Evolutionary conservation across 2,797 vertebrate genomes (phyloP), one percentile per base, ranked within the genome.

Genomic region (Crossoptilon crossoptilon): DNA sequence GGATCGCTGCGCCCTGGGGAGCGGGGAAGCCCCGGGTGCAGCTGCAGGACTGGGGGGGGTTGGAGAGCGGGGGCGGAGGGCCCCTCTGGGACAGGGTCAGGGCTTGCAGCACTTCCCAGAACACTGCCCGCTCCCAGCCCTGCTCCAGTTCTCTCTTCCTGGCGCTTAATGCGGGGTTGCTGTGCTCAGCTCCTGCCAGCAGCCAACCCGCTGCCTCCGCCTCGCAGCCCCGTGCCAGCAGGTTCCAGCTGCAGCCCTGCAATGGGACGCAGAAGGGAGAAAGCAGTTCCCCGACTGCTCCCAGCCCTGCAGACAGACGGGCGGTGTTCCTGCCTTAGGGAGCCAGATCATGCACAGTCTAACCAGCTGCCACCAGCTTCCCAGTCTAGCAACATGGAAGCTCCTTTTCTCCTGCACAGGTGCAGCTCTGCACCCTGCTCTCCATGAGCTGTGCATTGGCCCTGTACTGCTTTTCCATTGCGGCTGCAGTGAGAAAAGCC

Each of bases 291-390:
- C 89, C 64, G 72, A 49, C 66, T 4, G 56, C 85, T 37, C 84
- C 70, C 78, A 84, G 41, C 77, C 55, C 24, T 3, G 84, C 64
- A 77, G 86, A 56, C 64, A 77, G 86, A 56, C 1, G 0, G 76
- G 19, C 5, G 10, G 76, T 41, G 81, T 77, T 68, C 79, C 82
- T 88, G 74, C 79, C 71, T 1, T 24, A 2, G 72, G 72, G 41
- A 91, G 81, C 66, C 93, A 85, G 80, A 59, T 90, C 59, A 17
- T 26, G 53, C 74, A 79, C 74, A 93, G 62, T 46, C 39, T 84
- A 80, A 74, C 81, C 76, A 89, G n/a, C 76, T 77, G 10, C 79
- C 48, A 8, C 27, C 44, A 77, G 63, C 74, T 87, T 91, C 83
- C 74, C 77, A 27, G 76, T 89, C 62, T 51, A 62, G 90, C 46